Percentiles rank a stretch among this genome's conserved stretches.
Conservation (phyloP, 1,140 invertebrate genomes). For the Zaprionus inermis region DNA sequence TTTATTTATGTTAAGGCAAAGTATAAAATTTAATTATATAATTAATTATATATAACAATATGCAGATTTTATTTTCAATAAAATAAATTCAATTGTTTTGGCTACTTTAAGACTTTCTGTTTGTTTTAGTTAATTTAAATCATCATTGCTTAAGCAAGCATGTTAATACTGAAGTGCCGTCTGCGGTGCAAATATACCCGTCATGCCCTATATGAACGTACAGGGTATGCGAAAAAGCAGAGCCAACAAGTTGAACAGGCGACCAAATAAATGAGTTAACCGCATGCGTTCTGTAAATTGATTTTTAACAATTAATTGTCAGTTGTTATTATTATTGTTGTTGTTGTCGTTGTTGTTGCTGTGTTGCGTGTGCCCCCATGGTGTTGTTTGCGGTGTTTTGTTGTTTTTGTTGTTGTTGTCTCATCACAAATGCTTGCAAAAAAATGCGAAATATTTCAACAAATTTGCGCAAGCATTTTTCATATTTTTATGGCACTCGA, state of each 20-base stretch:
- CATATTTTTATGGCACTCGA: conserved; percentile 42
- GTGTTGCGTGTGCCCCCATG: conserved; percentile 2
- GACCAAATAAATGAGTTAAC: conserved; percentile 54
- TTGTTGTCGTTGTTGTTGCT: conserved; percentile 5
- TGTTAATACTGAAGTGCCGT: neutral
- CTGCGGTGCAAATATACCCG: neutral
- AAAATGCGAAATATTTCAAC: conserved; percentile 36
- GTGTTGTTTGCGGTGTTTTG: conserved; percentile 15
- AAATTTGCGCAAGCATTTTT: conserved; percentile 47
- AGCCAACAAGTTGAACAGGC: conserved; percentile 28
- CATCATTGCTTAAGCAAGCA: no score
- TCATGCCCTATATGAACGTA: no score
- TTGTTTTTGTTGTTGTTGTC: conserved; percentile 28
- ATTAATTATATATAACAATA: no score
- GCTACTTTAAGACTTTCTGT: no score
- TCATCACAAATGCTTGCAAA: conserved; percentile 24
- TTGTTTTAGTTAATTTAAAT: neutral
- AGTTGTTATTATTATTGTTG: conserved; percentile 31
- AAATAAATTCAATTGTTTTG: no score
- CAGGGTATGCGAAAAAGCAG: conserved; percentile 7
- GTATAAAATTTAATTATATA: no score
- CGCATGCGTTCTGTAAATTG: conserved; percentile 50
- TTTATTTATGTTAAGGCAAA: no score
- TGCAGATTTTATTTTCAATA: no score
- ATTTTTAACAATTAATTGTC: conserved; percentile 68